These are phyloP conservation scores for Falco punctatus DNA, from an alignment of 2,113 vertebrate species.

Conservation along the genomic window DNA sequence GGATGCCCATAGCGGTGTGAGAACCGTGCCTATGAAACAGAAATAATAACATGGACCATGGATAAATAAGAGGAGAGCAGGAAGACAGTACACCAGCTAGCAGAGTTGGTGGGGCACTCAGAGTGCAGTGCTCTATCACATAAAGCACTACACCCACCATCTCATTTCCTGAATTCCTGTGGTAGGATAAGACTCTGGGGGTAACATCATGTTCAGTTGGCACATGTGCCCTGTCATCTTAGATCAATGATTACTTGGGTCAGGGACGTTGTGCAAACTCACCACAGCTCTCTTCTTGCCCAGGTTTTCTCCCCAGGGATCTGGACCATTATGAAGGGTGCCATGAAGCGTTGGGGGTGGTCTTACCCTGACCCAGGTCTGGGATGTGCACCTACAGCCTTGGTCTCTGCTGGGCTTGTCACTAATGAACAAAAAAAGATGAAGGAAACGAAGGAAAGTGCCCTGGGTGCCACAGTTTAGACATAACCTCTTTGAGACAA, in stretches of 20 bases:
- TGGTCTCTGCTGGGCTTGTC: neutral
- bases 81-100: neutral
- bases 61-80: neutral
- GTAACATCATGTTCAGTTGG: neutral
- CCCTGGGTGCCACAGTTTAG: neutral
- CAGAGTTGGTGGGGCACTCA: neutral
- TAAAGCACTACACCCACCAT: neutral
- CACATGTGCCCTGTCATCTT: no score
- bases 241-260: neutral
- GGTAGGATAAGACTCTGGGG: neutral
- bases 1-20: neutral
- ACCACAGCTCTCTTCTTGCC: neutral
- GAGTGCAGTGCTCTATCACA: accelerated
- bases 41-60: neutral
- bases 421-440: neutral
- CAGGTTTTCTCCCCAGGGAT: neutral
- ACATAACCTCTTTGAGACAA: neutral
- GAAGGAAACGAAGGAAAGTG: neutral
- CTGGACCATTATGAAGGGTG: accelerated
- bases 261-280: neutral
- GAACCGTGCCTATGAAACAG: neutral
- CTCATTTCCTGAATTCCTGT: neutral
- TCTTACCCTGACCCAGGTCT: neutral
- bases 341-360: neutral
- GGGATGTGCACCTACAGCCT: neutral